Evolutionary conservation across 2,888 invertebrate genomes (phyloP).

Genomic region (Bellardia bayeri): DNA sequence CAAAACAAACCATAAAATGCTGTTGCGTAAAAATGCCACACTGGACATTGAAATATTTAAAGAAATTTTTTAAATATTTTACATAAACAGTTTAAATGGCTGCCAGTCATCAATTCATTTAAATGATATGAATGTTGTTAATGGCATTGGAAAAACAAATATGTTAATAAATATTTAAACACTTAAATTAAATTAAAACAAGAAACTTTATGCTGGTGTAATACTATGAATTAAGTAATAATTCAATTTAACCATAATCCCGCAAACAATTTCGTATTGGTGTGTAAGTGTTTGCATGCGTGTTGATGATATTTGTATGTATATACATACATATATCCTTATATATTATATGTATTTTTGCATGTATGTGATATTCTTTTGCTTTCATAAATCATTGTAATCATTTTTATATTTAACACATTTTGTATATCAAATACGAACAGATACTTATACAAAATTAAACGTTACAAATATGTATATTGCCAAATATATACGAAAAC

Average conservation of each 20-base stretch:
- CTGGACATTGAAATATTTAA: background rate
- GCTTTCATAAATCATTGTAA: constrained; percentile 60
- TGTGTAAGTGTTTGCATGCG: background rate
- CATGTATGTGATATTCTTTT: constrained; percentile 6
- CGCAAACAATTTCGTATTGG: background rate
- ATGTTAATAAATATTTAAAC: constrained; percentile 32
- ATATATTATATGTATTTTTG: background rate
- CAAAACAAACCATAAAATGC: background rate
- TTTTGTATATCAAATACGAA: constrained; percentile 30
- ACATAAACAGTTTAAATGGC: background rate
- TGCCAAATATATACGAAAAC: background rate
- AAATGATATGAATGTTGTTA: constrained; percentile 7
- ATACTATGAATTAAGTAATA: background rate
- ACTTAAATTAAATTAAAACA: constrained; percentile 31
- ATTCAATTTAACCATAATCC: constrained; percentile 34
- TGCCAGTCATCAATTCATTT: background rate
- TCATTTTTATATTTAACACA: constrained; percentile 60
- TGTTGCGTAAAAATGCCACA: background rate
- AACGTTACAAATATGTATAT: constrained; percentile 2
- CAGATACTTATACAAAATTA: constrained; percentile 23
- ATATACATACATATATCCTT: too few species aligned
- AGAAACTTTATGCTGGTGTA: background rate
- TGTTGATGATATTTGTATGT: background rate
- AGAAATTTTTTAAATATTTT: background rate
- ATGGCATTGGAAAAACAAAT: constrained; percentile 8